Base-by-base conservation (phyloP, 1,140 invertebrate genomes). In the Brachystomella parvula region DNA sequence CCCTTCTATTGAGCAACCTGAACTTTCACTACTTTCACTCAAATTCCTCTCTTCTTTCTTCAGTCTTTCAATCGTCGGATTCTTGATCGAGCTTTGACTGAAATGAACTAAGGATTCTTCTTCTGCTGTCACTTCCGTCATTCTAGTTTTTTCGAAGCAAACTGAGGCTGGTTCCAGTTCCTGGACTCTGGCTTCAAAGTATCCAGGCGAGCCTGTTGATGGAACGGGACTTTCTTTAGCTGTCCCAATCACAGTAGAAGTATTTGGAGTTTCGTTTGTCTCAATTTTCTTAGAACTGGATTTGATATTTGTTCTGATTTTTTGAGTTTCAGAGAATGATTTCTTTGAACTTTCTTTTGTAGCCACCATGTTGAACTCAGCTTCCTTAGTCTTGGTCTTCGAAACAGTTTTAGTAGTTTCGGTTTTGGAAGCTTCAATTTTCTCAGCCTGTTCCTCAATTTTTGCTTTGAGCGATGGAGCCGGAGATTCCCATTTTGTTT, bases 1-100 rank as follows among this genome's bases (percentile, higher is more conserved):
- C 67, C 61, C 73, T 73, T 53, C 49, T 15, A 24, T n/a, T n/a
- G n/a, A n/a, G n/a, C n/a, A n/a, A 21, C 68, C 69, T 21, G 71
- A 71, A 59, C 71, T n/a, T n/a, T 69, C n/a, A 59, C 58, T 15
- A 66, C 69, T n/a, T 61, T 67, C 3, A 64, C 61, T 31, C 66
- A 61, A 19, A n/a, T 24, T 19, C 31, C 30, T 31, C 31, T 57
- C 39, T 21, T 19, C 62, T 60, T 65, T 31, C 47, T 21, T 62
- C 32, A 30, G 32, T 15, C 9, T 28, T 44, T 63, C 47, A n/a
- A 53, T 12, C 33, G 9, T 39, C 6, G 61, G 29, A 29, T 63
- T 39, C n/a, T 29, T 30, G n/a, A n/a, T n/a, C n/a, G n/a, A n/a
- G n/a, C n/a, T n/a, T n/a, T n/a, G n/a, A n/a, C n/a, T n/a, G n/a